Evolutionary conservation across 2,797 vertebrate genomes (phyloP).

Genomic region (Mus spretus): DNA sequence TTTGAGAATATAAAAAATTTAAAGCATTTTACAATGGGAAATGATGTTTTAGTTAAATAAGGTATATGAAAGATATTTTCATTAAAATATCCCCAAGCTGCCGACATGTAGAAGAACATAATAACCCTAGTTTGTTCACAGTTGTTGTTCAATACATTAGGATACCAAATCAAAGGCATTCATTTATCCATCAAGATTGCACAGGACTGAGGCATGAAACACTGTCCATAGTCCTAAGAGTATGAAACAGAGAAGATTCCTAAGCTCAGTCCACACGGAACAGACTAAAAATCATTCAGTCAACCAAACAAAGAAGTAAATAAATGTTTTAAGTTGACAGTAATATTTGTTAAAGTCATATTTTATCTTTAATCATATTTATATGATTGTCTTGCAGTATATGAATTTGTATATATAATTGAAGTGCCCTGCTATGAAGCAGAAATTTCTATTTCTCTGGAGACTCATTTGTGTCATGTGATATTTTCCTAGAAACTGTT

Average conservation of each 20-base stretch:
- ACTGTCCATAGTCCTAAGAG: constrained; percentile 35
- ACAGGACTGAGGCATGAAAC: neutral
- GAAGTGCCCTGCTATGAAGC: neutral
- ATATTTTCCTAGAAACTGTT: neutral
- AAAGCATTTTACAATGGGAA: neutral
- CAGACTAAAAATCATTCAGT: neutral
- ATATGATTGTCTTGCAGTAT: neutral
- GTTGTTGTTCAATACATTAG: neutral
- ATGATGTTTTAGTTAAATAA: constrained; percentile 39
- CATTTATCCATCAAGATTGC: neutral
- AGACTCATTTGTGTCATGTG: neutral
- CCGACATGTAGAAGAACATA: neutral
- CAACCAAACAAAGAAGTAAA: neutral
- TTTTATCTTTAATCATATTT: neutral
- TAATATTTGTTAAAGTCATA: neutral
- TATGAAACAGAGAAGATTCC: constrained; percentile 17
- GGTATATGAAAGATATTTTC: neutral
- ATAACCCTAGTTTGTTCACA: neutral
- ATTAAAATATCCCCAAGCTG: neutral
- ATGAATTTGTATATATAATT: neutral
- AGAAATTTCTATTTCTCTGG: neutral
- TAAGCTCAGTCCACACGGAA: neutral
- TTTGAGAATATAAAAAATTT: neutral
- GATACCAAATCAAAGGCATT: neutral
- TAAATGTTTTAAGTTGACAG: neutral